Evolutionary conservation across 1,140 invertebrate genomes (phyloP), one percentile per base, ranked within the genome.

Genomic region (Lepidurus apus): DNA sequence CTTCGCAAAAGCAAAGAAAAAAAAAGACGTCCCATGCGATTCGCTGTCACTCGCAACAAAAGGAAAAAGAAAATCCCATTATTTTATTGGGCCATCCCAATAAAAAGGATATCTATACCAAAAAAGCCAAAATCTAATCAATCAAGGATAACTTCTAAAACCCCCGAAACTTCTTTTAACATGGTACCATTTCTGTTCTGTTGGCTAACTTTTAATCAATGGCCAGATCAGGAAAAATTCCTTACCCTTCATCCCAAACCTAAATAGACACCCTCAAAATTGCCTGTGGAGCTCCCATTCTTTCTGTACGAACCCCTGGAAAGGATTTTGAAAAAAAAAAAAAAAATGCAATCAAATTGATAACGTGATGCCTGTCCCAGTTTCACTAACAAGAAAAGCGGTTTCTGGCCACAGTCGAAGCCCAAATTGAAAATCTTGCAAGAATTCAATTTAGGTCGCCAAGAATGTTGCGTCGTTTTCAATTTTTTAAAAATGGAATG

Each of bases 141-240:
- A 8, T 65, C 53, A 65, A n/a, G 21, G 53, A 65, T 65, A 65
- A 21, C 53, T 21, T 65, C 53, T 65, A 65, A 65, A 13, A 13
- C 53, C 21, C 53, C 11, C 10, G 1, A 7, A 65, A 0, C 5
- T 47, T 1, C 13, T 65, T 65, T 65, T 65, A 21, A 7, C 53
- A 21, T 65, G 17, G 17, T n/a, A 65, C 17, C n/a, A 21, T 65
- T 21, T 65, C 13, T 13, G 53, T 65, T 65, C 53, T 9, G 53
- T 65, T 65, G 53, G 53, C 53, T 7, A 65, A 65, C 53, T 65
- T 47, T 65, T 65, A 65, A 65, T 65, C 53, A 65, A 65, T 65
- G 53, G 53, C 17, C 53, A 65, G 53, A 65, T 65, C 53, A 65
- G 4, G 53, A 65, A 21, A 13, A 34, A n/a, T 65, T 65, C 21